Evolutionary conservation across 37 sponge, comb jelly and placozoan genomes (phyloP).

Genomic region (Aphrocallistes beatrix): DNA sequence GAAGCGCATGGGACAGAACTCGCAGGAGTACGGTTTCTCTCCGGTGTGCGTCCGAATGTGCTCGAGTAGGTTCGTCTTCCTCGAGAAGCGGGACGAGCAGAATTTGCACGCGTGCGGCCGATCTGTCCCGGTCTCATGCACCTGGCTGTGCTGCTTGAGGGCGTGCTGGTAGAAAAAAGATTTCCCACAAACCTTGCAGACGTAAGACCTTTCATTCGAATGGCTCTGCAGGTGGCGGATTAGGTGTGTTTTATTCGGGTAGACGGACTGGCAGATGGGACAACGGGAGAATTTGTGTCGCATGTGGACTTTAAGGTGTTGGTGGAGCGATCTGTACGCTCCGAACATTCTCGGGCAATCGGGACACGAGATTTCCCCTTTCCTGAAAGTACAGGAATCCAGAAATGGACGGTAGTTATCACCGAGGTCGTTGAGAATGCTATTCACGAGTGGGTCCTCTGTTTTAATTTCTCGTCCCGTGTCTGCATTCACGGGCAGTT

Average conservation of each 20-base stretch:
- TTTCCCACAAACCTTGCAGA: not conserved
- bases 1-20: not conserved
- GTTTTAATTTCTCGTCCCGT: no score
- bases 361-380: not conserved
- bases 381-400: not conserved
- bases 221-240: not conserved
- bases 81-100: not conserved
- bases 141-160: not conserved
- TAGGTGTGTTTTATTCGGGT: constrained; percentile 10
- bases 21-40: constrained; percentile 4
- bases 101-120: not conserved
- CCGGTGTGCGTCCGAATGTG: not conserved
- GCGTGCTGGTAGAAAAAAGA: not conserved
- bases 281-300: not conserved
- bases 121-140: not conserved
- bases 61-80: not conserved
- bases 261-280: not conserved
- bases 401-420: not conserved
- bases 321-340: not conserved
- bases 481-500: no score
- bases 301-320: not conserved
- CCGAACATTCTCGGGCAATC: constrained; percentile 2
- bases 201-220: not conserved
- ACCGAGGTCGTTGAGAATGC: not conserved
- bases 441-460: no score